A percentile compares a stretch with the other conserved stretches of the same genome.
Evolutionary conservation across 2,113 vertebrate species (phyloP).

Genomic region (Anguilla japonica): DNA sequence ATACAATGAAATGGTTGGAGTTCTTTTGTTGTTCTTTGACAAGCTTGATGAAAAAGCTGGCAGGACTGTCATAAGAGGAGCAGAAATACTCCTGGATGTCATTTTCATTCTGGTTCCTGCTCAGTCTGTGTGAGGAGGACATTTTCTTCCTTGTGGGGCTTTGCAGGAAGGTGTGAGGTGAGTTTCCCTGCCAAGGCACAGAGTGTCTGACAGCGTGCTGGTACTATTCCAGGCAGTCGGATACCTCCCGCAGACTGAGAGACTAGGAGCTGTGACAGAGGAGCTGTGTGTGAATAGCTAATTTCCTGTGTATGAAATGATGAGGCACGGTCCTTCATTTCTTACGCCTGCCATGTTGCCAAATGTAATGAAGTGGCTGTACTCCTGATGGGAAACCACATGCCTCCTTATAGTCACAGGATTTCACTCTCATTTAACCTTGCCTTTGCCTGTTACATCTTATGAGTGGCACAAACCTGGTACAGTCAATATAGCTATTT

Average conservation of each 20-base stretch:
- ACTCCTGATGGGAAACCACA: background rate
- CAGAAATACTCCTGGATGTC: background rate
- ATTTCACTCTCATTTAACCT: background rate
- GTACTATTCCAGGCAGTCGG: too few species aligned
- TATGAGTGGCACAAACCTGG: background rate
- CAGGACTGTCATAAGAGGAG: background rate
- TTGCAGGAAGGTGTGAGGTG: background rate
- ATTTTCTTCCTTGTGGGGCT: background rate
- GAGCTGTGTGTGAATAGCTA: too few species aligned
- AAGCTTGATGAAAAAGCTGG: background rate
- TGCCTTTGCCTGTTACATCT: background rate
- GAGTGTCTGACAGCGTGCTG: too few species aligned
- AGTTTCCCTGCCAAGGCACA: too few species aligned
- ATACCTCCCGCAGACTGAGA: too few species aligned
- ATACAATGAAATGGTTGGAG: background rate
- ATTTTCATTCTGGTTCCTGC: constrained; percentile 15
- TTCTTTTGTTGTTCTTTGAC: background rate
- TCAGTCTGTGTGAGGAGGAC: background rate
- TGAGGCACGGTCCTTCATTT: too few species aligned
- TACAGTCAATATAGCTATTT: background rate
- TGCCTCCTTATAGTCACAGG: too few species aligned
- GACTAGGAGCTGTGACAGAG: too few species aligned
- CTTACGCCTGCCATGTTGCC: background rate
- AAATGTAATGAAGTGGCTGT: background rate
- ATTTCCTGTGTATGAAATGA: too few species aligned